These are phyloP conservation scores for Saccostrea echinata DNA, from an alignment of 1,140 invertebrate genomes.

Conservation along the genomic window DNA sequence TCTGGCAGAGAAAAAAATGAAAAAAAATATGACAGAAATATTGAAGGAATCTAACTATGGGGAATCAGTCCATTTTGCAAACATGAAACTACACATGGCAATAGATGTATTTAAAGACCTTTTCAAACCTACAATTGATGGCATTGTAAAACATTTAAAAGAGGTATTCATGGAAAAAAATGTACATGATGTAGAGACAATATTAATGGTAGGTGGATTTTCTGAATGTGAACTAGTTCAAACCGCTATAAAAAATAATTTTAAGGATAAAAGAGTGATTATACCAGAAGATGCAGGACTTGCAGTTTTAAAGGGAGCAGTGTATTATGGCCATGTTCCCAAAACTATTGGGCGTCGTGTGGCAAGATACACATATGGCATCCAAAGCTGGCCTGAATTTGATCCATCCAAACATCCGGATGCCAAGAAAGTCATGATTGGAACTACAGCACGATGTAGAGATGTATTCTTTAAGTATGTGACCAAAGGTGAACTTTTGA, in stretches of 20 bases:
- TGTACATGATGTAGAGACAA: conserved; percentile 42
- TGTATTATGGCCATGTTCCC: conserved; percentile 55
- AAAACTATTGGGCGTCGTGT: conserved; percentile 47
- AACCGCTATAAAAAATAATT: conserved; percentile 40
- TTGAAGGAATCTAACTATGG: background rate
- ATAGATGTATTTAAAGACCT: conserved; percentile 26
- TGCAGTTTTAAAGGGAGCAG: conserved; percentile 57
- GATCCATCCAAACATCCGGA: conserved; percentile 40
- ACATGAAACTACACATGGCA: conserved; percentile 36
- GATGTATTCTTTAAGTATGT: conserved; percentile 54
- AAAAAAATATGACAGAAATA: background rate
- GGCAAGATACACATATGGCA: conserved; percentile 54
- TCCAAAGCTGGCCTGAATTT: conserved; percentile 57
- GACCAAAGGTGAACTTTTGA: conserved; percentile 40
- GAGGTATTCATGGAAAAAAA: conserved; percentile 47
- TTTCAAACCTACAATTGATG: conserved; percentile 42
- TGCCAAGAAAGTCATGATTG: conserved; percentile 38
- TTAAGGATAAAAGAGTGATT: conserved; percentile 52
- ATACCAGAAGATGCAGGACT: conserved; percentile 53
- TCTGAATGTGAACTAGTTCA: conserved; percentile 58
- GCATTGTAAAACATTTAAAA: conserved; percentile 49
- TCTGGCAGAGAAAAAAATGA: conserved; percentile 21
- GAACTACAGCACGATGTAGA: background rate
- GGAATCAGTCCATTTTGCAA: conserved; percentile 36
- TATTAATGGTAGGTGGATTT: conserved; percentile 62